These are phyloP conservation scores for Corythornis vintsioides DNA, from an alignment of 2,113 vertebrate species.

Conservation along the genomic window DNA sequence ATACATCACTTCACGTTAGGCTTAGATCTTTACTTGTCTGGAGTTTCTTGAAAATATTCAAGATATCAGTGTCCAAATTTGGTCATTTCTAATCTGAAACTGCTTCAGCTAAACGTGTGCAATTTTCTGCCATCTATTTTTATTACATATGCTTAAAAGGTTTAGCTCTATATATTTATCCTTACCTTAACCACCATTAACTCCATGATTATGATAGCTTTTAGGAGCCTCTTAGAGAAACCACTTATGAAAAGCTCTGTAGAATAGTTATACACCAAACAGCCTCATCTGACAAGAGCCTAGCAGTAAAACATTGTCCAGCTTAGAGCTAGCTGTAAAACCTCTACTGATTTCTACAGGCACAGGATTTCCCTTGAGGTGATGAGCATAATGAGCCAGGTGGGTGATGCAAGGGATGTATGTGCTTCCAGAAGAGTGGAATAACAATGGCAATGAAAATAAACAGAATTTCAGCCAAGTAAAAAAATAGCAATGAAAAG, in stretches of 20 bases:
- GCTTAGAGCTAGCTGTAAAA: neutral
- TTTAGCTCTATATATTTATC: neutral
- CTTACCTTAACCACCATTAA: neutral
- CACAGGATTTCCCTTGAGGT: neutral
- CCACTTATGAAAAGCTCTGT: neutral
- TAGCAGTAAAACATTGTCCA: neutral
- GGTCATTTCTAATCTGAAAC: neutral
- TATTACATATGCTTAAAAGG: neutral
- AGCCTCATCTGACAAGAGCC: neutral
- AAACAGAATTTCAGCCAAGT: neutral
- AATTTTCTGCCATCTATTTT: neutral
- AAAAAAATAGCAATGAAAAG: neutral
- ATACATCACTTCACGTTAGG: neutral
- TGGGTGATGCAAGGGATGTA: neutral
- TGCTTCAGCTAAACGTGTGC: neutral
- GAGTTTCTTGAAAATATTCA: neutral
- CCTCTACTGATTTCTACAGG: neutral
- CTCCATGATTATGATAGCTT: neutral
- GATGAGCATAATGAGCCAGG: neutral
- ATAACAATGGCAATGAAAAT: slow-evolving; percentile 8
- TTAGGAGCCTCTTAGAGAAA: neutral
- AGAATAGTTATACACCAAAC: neutral
- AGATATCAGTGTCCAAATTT: neutral
- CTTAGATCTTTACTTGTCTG: neutral
- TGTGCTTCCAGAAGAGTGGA: neutral